Percentiles rank a stretch among this genome's conserved stretches.
phyloP scores from a whole-genome alignment of 2,113 vertebrate species.

The Phylloscopus whistleri region DNA sequence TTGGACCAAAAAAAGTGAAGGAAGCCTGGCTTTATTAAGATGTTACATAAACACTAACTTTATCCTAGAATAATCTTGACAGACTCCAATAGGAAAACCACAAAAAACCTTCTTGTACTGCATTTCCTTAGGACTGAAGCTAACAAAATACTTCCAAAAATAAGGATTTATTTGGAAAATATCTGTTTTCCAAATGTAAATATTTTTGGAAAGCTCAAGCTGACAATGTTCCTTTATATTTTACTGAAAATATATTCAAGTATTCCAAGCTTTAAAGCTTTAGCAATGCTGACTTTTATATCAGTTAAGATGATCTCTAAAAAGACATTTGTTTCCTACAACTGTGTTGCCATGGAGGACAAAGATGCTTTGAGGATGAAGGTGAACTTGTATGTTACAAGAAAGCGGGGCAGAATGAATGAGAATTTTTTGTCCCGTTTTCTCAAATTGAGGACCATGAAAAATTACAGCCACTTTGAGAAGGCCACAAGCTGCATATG shows the following conservation, averaged over 20 bases:
- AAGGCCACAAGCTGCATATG: background rate
- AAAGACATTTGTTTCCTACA: background rate
- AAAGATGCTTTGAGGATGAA: background rate
- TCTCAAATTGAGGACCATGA: background rate
- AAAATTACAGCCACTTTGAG: background rate
- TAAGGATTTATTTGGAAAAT: background rate
- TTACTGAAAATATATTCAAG: background rate
- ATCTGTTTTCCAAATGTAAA: background rate
- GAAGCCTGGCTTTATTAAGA: background rate
- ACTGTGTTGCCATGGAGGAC: background rate
- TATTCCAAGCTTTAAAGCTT: background rate
- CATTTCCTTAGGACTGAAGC: background rate
- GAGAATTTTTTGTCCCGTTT: background rate
- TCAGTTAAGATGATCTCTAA: background rate
- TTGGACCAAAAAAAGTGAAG: background rate
- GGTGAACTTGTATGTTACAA: background rate
- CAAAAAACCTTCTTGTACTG: background rate
- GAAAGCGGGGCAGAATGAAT: background rate
- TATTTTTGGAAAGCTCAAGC: background rate
- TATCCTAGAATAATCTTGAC: background rate
- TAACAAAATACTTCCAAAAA: background rate
- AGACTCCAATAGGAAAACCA: background rate
- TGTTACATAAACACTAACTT: background rate
- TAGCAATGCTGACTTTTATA: background rate
- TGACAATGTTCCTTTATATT: background rate